Conservation (phyloP, 2,888 invertebrate species). For the Drosophila acutilabella region DNA sequence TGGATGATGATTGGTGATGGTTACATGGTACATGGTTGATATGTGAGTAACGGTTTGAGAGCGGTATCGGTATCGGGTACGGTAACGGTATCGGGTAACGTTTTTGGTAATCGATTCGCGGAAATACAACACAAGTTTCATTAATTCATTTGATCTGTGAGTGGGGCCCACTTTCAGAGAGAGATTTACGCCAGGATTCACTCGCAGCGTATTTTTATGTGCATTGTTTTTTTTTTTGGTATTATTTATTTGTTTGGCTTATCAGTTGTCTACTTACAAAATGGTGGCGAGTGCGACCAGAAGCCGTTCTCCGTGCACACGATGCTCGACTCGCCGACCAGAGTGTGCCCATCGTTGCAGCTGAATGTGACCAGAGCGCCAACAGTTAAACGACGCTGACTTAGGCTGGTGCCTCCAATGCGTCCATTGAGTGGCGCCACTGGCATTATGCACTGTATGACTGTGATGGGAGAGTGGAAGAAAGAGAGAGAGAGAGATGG, state of each 20-base stretch:
- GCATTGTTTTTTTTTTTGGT: constrained; percentile 36
- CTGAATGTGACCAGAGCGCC: constrained; percentile 93
- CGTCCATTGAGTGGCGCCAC: constrained; percentile 90
- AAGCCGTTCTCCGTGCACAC: constrained; percentile 95
- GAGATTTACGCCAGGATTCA: constrained; percentile 54
- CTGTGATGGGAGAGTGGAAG: constrained; percentile 85
- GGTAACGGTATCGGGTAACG: constrained; percentile 29
- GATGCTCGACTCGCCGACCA: constrained; percentile 91
- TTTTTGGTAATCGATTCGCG: constrained; percentile 50
- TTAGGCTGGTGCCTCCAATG: constrained; percentile 84
- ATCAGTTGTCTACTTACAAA: constrained; percentile 87
- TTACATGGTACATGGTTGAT: constrained; percentile 41
- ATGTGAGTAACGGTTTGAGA: constrained; percentile 18
- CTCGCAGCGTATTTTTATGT: constrained; percentile 56
- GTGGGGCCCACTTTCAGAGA: constrained; percentile 67
- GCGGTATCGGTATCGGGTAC: constrained; percentile 28
- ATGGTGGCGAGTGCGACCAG: constrained; percentile 95
- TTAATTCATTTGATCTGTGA: constrained; percentile 65
- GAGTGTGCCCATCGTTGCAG: constrained; percentile 88
- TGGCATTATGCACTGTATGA: constrained; percentile 93
- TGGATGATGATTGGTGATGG: constrained; percentile 42
- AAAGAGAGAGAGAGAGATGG: background rate
- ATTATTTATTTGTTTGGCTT: constrained; percentile 16
- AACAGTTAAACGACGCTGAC: constrained; percentile 89
- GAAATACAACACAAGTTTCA: constrained; percentile 77